phyloP scores from a whole-genome alignment of 2,113 vertebrate species.

The Megalops atlanticus region DNA sequence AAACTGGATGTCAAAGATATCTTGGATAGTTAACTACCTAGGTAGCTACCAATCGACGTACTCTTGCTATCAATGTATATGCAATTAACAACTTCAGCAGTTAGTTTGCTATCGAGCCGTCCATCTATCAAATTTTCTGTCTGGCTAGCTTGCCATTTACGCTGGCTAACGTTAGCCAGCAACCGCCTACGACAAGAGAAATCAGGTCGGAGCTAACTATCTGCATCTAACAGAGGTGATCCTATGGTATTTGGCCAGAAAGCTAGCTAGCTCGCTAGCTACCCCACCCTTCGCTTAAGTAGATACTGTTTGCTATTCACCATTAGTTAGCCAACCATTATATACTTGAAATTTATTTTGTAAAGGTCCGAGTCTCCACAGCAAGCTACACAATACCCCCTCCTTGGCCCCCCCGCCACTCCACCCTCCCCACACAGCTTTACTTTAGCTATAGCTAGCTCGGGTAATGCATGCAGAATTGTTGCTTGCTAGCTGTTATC shows the following conservation, averaged over 20 bases:
- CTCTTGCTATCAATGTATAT: too few relatives aligned
- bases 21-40: background rate
- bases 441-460: background rate
- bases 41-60: background rate
- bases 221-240: background rate
- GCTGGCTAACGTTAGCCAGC: constrained; percentile 1
- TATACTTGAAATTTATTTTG: background rate
- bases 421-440: constrained; percentile 19
- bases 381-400: background rate
- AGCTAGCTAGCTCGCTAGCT: background rate
- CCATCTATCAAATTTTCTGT: background rate
- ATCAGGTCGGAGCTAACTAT: background rate
- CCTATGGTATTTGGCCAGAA: background rate
- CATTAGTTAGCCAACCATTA: background rate
- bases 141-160: background rate
- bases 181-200: constrained; percentile 15
- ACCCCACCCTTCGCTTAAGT: constrained; percentile 8
- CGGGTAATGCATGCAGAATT: constrained; percentile 3
- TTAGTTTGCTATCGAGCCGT: background rate
- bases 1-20: too few relatives aligned
- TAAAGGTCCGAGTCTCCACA: background rate
- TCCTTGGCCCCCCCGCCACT: constrained; percentile 1
- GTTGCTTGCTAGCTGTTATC: constrained; percentile 9
- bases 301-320: background rate
- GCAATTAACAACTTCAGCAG: constrained; percentile 9